These are phyloP conservation scores for Trogon surrucura DNA, from an alignment of 2,113 vertebrate genomes.

Conservation along the genomic window DNA sequence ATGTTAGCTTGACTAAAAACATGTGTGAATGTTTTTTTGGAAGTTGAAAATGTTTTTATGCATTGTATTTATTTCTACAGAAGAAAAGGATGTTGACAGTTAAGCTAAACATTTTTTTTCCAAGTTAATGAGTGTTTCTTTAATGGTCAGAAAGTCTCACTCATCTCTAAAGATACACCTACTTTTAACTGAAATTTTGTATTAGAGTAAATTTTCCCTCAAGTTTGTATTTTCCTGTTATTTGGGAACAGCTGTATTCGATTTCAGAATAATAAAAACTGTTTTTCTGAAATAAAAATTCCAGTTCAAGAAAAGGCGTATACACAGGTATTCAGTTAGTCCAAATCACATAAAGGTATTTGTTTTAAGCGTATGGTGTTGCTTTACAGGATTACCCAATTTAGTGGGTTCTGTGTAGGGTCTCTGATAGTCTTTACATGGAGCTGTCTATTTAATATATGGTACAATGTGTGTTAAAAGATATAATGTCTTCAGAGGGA, in stretches of 20 bases:
- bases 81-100: not conserved
- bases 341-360: not conserved
- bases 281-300: not conserved
- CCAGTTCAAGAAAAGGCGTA: not conserved
- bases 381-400: not conserved
- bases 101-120: not conserved
- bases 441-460: not conserved
- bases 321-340: not conserved
- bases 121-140: not conserved
- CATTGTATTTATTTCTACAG: not conserved
- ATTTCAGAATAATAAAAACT: not conserved
- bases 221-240: not conserved
- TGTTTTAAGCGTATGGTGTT: not conserved
- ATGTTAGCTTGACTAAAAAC: not conserved
- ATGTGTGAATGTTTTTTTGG: no score
- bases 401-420: not conserved
- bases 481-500: not conserved
- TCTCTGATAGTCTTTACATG: not conserved
- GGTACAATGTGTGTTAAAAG: not conserved
- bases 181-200: not conserved
- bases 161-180: not conserved
- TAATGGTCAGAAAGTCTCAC: not conserved
- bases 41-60: not conserved
- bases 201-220: not conserved
- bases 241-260: not conserved